Evolutionary conservation across 2,113 vertebrate species (phyloP), one percentile per base, ranked within the genome.

Genomic region (Helogale parvula): DNA sequence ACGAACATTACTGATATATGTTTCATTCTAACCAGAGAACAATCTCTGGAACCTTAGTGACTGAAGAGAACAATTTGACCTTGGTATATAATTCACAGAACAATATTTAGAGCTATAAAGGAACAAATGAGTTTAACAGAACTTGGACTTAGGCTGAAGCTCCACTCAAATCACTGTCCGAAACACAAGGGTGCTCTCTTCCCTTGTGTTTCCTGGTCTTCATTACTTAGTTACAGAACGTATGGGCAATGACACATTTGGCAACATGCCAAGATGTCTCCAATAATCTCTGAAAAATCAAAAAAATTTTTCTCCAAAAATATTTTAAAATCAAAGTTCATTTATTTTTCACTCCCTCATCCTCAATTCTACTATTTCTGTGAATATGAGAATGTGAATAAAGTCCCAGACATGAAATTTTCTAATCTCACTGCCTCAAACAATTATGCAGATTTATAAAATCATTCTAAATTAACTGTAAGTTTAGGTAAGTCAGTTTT

Each of bases 271-370:
- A 23, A 65, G 3, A 8, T 89, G 6, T 38, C 27, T 87, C 60
- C 63, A 76, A n/a, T 80, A 89, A 87, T 68, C 15, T 90, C 19
- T 1, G 29, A 87, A 63, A 38, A 23, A 35, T 29, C 19, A 74
- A 88, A 10, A 10, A 1, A 82, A 66, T 72, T 88, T 79, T 82
- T 11, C 31, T 79, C 7, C 15, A n/a, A 68, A 86, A 69, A 50
- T n/a, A 72, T 69, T 95, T 97, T 38, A 88, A 76, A 92, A 81
- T 91, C 25, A 91, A 90, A 92, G 11, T 74, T 76, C 25, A 86
- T 66, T 47, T 96, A 19, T 79, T 60, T 92, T 87, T 93, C 68
- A 33, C 60, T 17, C 23, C 35, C 29, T 95, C 25, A 57, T 3
- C 47, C 25, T n/a, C 16, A 60, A 72, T 79, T 82, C 27, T 60